Conservation (phyloP, 2,888 invertebrate genomes). For the Conops quadrifasciatus region DNA sequence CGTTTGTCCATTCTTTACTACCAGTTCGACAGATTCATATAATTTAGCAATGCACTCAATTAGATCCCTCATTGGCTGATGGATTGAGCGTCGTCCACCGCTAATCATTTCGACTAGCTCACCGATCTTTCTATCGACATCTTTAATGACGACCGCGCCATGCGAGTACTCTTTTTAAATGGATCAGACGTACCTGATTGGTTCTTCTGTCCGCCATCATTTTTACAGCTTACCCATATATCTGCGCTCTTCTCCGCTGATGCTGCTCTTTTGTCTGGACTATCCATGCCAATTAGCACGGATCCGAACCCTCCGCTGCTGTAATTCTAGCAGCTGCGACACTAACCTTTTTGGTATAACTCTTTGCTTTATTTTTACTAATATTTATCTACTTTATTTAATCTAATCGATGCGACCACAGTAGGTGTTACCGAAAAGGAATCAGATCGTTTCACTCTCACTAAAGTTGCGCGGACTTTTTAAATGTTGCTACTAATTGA, state of each 20-base stretch:
- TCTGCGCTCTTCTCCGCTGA: neutral
- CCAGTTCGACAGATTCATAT: neutral
- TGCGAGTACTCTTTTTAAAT: neutral
- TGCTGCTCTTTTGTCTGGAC: neutral
- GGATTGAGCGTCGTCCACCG: slow-evolving; percentile 8
- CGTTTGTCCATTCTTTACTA: neutral
- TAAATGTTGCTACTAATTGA: neutral
- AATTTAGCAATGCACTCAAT: slow-evolving; percentile 3
- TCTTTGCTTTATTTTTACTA: neutral
- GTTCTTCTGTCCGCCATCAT: neutral
- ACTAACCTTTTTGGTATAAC: neutral
- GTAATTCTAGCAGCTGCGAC: neutral
- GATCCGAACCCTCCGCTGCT: neutral
- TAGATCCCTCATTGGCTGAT: slow-evolving; percentile 4
- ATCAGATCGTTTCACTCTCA: neutral
- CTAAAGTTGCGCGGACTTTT: neutral
- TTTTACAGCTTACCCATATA: neutral
- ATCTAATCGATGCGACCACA: neutral
- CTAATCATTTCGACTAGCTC: neutral
- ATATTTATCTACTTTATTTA: neutral
- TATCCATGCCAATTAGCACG: neutral
- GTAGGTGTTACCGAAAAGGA: neutral
- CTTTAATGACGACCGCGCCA: neutral
- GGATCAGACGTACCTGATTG: neutral
- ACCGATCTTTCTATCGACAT: neutral